A percentile compares a stretch with the other conserved stretches of the same genome.
These are phyloP conservation scores for Orthosia gracilis DNA, from an alignment of 2,888 invertebrate genomes.

Conservation along the genomic window DNA sequence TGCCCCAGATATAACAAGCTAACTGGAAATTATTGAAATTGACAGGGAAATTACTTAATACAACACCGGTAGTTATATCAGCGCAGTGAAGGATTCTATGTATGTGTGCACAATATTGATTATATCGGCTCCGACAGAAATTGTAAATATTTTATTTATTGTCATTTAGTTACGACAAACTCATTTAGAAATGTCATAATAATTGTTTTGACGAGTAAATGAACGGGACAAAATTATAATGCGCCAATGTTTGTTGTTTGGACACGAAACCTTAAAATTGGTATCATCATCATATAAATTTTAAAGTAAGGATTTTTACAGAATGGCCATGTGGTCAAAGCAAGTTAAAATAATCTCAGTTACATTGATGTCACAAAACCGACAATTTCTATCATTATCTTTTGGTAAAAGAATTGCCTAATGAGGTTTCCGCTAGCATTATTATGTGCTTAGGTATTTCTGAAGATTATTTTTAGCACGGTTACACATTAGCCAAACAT, in stretches of 20 bases:
- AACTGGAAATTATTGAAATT: neutral
- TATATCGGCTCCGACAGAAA: neutral
- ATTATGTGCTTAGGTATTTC: slow-evolving; percentile 19
- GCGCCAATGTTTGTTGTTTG: neutral
- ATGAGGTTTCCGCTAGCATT: slow-evolving; percentile 20
- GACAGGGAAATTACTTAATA: neutral
- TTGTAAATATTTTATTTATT: too few species aligned
- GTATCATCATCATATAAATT: too few species aligned
- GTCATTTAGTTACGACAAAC: too few species aligned
- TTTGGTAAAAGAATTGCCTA: slow-evolving; percentile 1
- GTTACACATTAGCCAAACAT: neutral
- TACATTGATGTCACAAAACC: neutral
- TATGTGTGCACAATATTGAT: neutral
- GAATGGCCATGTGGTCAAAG: neutral
- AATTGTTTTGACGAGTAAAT: neutral
- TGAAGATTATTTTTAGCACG: neutral
- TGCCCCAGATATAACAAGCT: neutral
- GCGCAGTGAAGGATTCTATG: neutral
- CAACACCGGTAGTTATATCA: neutral
- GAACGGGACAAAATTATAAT: neutral
- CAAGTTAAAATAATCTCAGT: neutral
- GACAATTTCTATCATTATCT: neutral
- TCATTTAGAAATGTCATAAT: too few species aligned
- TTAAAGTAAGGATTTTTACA: too few species aligned
- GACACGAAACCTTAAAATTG: neutral